A percentile compares a stretch with the other conserved stretches of the same genome.
Conservation (phyloP, 2,797 vertebrate genomes). For the Melanogrammus aeglefinus region DNA sequence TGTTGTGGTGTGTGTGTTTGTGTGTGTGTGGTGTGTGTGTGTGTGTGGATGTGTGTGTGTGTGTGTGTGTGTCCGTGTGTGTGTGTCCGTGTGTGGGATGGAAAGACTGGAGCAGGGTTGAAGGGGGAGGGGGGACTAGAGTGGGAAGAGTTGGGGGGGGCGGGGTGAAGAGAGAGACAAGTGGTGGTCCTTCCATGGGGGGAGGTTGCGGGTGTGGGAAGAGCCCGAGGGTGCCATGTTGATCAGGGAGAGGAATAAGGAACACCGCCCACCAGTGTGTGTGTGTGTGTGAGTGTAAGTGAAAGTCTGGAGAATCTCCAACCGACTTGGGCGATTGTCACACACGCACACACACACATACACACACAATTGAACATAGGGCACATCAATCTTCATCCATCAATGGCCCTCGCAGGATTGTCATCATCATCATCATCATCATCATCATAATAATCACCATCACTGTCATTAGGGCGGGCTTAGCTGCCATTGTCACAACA, state of each 20-base stretch:
- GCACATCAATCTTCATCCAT: slow-evolving; percentile 66
- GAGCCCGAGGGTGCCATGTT: slow-evolving; percentile 54
- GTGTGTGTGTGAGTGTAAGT: slow-evolving; percentile 12
- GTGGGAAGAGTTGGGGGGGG: not conserved
- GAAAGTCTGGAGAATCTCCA: slow-evolving; percentile 15
- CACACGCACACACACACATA: slow-evolving; percentile 23
- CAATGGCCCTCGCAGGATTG: slow-evolving; percentile 44
- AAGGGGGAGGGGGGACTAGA: not conserved
- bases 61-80: too few relatives aligned
- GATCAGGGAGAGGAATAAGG: slow-evolving; percentile 52
- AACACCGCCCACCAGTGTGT: slow-evolving; percentile 35
- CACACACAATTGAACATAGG: slow-evolving; percentile 40
- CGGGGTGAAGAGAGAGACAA: not conserved
- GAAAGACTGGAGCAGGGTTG: slow-evolving; percentile 50
- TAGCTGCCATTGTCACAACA: not conserved
- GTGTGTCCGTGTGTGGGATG: too few relatives aligned
- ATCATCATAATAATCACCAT: slow-evolving; percentile 41
- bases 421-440: slow-evolving; percentile 45
- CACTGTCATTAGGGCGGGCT: slow-evolving; percentile 34
- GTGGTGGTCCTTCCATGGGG: too few relatives aligned
- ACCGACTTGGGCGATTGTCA: slow-evolving; percentile 51
- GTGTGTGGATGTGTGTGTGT: too few relatives aligned
- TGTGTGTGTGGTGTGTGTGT: too few relatives aligned
- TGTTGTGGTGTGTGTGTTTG: too few relatives aligned
- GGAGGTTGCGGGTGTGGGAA: slow-evolving; percentile 45